Evolutionary conservation across 2,888 invertebrate genomes (phyloP), one percentile per base, ranked within the genome.

Genomic region (Chrysodeixis includens): DNA sequence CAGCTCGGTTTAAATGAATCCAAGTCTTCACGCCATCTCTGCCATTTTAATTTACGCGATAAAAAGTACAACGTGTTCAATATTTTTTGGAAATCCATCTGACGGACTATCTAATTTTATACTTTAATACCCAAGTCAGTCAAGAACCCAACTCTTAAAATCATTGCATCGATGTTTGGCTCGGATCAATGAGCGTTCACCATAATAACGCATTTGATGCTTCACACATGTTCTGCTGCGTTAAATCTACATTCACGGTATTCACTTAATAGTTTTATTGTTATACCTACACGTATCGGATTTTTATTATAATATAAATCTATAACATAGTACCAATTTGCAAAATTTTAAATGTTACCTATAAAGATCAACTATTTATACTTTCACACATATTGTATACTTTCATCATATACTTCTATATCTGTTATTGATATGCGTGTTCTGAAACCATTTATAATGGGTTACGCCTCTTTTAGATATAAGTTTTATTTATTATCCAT

Each of bases 151-250:
- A n/a, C n/a, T n/a, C n/a, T n/a, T n/a, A n/a, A n/a, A n/a, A n/a
- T n/a, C n/a, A n/a, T n/a, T n/a, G n/a, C n/a, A n/a, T n/a, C n/a
- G n/a, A n/a, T n/a, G n/a, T n/a, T n/a, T n/a, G n/a, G n/a, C n/a
- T n/a, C n/a, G n/a, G n/a, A n/a, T n/a, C n/a, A n/a, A n/a, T n/a
- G n/a, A n/a, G n/a, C n/a, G n/a, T n/a, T n/a, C n/a, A n/a, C n/a
- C n/a, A n/a, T n/a, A 66, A 72, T 71, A 35, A 56, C 59, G 56
- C 68, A 63, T 67, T 44, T 69, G 56, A 71, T 60, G 49, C 56
- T 57, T 7, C 35, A 53, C 30, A 53, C 61, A 22, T 74, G 30
- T 56, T 62, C 32, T 26, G 40, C 56, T 20, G 20, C 40, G 8
- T 40, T 62, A 57, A 20, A 30, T 56, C 32, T 64, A 57, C 62